Conservation (phyloP, 2,113 vertebrate species). For the Dissostichus mawsoni region DNA sequence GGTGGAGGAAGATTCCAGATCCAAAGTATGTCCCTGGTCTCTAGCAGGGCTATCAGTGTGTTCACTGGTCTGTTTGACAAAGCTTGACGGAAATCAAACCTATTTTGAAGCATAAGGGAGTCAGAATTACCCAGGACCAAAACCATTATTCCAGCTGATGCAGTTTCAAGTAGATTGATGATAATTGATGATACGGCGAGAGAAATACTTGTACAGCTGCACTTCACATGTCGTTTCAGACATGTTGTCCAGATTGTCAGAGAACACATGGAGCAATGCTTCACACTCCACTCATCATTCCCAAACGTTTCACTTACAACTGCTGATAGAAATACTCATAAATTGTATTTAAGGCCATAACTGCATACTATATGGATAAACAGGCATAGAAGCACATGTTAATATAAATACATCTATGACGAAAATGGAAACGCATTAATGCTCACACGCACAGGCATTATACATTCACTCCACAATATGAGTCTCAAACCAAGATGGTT, state of each 20-base stretch:
- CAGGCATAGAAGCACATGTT: not conserved
- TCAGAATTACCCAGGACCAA: constrained; percentile 23
- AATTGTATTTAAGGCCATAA: not conserved
- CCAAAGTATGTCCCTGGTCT: constrained; percentile 17
- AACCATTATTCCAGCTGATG: constrained; percentile 35
- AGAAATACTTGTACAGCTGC: constrained; percentile 57
- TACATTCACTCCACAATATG: constrained; percentile 24
- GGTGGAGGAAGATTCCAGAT: constrained; percentile 39
- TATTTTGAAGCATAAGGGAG: constrained; percentile 19
- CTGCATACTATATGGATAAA: not conserved
- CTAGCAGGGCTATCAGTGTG: constrained; percentile 2
- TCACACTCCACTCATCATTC: not conserved
- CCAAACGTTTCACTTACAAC: not conserved
- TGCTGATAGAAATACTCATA: not conserved
- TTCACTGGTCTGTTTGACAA: constrained; percentile 34
- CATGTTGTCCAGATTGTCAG: constrained; percentile 34
- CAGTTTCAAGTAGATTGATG: constrained; percentile 31
- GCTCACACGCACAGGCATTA: constrained; percentile 21
- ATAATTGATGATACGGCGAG: constrained; percentile 31
- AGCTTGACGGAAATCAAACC: constrained; percentile 31
- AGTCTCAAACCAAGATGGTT: constrained; percentile 42
- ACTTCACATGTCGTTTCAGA: constrained; percentile 52
- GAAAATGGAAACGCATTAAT: constrained; percentile 2
- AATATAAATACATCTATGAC: not conserved
- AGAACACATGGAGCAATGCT: constrained; percentile 20